These are phyloP conservation scores for Sapayoa aenigma DNA, from an alignment of 2,113 vertebrate species.

Conservation along the genomic window DNA sequence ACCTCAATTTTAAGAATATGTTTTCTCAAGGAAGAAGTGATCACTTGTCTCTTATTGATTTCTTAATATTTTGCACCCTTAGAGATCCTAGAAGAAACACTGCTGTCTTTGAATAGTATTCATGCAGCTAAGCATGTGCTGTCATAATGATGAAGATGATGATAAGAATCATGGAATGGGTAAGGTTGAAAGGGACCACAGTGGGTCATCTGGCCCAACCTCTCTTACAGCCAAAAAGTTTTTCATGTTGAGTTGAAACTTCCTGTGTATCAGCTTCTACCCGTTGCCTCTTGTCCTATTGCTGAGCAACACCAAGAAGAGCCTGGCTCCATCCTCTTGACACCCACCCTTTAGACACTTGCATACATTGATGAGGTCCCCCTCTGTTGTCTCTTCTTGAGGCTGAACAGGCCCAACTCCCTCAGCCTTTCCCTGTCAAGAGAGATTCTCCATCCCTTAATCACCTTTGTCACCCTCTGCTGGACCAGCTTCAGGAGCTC, in stretches of 20 bases:
- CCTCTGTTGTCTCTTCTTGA: not conserved
- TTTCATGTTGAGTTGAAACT: not conserved
- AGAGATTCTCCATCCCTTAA: not conserved
- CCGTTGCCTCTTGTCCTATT: not conserved
- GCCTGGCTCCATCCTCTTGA: not conserved
- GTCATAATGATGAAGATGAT: not conserved
- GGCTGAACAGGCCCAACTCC: not conserved
- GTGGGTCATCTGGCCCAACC: not conserved
- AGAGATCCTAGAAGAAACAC: not conserved
- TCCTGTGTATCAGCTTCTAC: not conserved
- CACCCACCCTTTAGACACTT: not conserved
- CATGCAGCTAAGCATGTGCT: not conserved
- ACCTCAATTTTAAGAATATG: not conserved
- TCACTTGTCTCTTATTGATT: not conserved
- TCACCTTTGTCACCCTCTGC: fast-evolving
- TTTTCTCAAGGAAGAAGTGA: not conserved
- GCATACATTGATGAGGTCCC: not conserved
- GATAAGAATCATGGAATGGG: not conserved
- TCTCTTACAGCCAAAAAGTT: not conserved
- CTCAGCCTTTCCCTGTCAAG: not conserved
- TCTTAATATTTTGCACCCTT: not conserved
- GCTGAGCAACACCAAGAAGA: not conserved
- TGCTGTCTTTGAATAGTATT: not conserved
- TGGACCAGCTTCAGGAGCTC: not conserved
- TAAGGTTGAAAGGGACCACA: not conserved